A percentile compares a stretch with the other conserved stretches of the same genome.
These are phyloP conservation scores for Malthinus flaveolus DNA, from an alignment of 2,888 invertebrate species.

Conservation along the genomic window DNA sequence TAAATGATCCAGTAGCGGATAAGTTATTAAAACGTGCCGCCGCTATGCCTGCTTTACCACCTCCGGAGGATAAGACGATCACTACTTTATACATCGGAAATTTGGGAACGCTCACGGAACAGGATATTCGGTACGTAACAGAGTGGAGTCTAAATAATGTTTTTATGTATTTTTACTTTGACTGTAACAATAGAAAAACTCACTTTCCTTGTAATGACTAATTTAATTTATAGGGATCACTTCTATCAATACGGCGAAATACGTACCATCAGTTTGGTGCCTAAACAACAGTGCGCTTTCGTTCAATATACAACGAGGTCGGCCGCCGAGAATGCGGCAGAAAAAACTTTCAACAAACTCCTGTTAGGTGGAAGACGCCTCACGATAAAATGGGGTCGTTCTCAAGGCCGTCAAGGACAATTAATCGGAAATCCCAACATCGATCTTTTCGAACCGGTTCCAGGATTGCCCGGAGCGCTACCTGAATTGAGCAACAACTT, in stretches of 20 bases:
- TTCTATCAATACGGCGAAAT: constrained; percentile 99
- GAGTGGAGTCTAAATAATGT: too few relatives aligned
- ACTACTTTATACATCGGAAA: constrained; percentile 98
- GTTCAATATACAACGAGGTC: constrained; percentile 91
- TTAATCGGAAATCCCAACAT: constrained; percentile 56
- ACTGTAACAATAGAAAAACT: too few relatives aligned
- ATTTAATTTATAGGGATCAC: constrained; percentile 69
- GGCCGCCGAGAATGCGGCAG: constrained; percentile 92
- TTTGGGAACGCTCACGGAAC: constrained; percentile 86
- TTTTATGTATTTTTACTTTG: too few relatives aligned
- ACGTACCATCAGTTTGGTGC: constrained; percentile 87
- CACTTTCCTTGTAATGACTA: neutral
- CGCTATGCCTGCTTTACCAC: constrained; percentile 91
- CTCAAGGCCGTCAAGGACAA: constrained; percentile 74
- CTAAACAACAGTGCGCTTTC: constrained; percentile 94
- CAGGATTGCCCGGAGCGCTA: constrained; percentile 74
- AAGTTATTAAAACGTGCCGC: constrained; percentile 88
- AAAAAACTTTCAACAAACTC: constrained; percentile 93
- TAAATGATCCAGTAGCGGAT: constrained; percentile 95
- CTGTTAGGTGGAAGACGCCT: constrained; percentile 80
- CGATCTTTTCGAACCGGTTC: constrained; percentile 72
- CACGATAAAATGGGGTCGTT: constrained; percentile 98
- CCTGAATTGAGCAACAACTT: constrained; percentile 70
- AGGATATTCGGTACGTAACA: constrained; percentile 72
- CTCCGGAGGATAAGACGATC: constrained; percentile 94